Evolutionary conservation across 2,888 invertebrate species (phyloP).

Genomic region (Ophonus ardosiacus): DNA sequence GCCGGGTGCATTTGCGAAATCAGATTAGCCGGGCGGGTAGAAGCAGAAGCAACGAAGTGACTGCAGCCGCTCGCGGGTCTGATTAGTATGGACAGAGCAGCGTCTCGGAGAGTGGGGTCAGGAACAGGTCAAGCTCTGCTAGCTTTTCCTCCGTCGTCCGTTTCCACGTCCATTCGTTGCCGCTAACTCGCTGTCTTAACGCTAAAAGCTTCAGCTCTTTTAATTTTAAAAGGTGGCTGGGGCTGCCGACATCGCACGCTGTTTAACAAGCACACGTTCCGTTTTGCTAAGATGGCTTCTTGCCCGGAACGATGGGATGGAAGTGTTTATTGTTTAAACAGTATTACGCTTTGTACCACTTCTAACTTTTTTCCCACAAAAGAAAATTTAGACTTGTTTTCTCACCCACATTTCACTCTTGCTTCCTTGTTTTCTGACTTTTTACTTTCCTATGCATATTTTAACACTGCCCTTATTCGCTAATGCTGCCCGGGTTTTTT

Average conservation of each 20-base stretch:
- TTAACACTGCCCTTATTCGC: not conserved
- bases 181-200: constrained; percentile 61
- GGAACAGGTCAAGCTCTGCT: constrained; percentile 58
- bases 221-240: constrained; percentile 59
- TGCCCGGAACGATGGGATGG: constrained; percentile 33
- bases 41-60: constrained; percentile 13
- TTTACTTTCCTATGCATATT: not conserved
- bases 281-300: constrained; percentile 50
- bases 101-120: constrained; percentile 60
- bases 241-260: constrained; percentile 45
- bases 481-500: not conserved
- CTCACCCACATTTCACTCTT: not conserved
- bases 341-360: constrained; percentile 46
- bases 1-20: constrained; percentile 59
- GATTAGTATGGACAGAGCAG: constrained; percentile 60
- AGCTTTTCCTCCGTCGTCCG: constrained; percentile 17
- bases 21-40: constrained; percentile 31
- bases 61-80: constrained; percentile 38
- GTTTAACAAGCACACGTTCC: constrained; percentile 56
- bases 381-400: constrained; percentile 24
- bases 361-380: constrained; percentile 33
- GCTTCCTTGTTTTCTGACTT: constrained; percentile 3
- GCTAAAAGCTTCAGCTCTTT: constrained; percentile 63
- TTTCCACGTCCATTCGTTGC: constrained; percentile 49
- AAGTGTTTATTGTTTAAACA: constrained; percentile 50